These are phyloP conservation scores for Lasioglossum zephyrum DNA, from an alignment of 2,888 invertebrate species.

Conservation along the genomic window DNA sequence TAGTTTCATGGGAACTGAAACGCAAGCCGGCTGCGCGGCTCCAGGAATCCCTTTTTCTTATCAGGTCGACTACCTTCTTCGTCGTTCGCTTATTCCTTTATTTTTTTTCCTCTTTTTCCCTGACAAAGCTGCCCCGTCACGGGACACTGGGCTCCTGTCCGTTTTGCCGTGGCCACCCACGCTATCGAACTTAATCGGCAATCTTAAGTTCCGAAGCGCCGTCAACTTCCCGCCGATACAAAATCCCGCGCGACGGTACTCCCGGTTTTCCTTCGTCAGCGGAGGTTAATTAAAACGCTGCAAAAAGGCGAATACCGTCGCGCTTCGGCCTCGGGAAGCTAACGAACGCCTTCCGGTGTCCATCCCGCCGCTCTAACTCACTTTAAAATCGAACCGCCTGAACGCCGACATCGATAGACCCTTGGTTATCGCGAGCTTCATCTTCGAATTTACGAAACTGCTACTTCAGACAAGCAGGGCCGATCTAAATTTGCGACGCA, in stretches of 20 bases:
- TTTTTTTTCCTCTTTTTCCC: background rate
- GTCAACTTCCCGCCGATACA: constrained; percentile 16
- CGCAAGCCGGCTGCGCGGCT: constrained; percentile 51
- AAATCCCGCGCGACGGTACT: constrained; percentile 17
- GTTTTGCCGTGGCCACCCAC: background rate
- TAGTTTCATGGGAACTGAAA: constrained; percentile 62
- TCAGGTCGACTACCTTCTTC: background rate
- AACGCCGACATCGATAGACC: background rate
- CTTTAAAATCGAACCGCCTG: background rate
- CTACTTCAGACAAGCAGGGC: background rate
- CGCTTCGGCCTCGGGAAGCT: constrained; percentile 1
- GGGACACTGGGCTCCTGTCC: background rate
- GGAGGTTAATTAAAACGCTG: constrained; percentile 39
- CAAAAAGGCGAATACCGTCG: background rate
- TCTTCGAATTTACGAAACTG: background rate
- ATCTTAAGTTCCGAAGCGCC: constrained; percentile 23
- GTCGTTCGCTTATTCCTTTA: background rate
- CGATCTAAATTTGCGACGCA: background rate
- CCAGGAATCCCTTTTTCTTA: constrained; percentile 37
- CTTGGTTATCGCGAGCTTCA: background rate
- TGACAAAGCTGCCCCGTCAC: constrained; percentile 25
- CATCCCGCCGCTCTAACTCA: background rate
- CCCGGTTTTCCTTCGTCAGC: constrained; percentile 16
- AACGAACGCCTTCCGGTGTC: constrained; percentile 18
- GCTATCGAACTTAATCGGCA: constrained; percentile 36